phyloP scores from a whole-genome alignment of 2,113 vertebrate genomes.

The Lamprologus lemairii region DNA sequence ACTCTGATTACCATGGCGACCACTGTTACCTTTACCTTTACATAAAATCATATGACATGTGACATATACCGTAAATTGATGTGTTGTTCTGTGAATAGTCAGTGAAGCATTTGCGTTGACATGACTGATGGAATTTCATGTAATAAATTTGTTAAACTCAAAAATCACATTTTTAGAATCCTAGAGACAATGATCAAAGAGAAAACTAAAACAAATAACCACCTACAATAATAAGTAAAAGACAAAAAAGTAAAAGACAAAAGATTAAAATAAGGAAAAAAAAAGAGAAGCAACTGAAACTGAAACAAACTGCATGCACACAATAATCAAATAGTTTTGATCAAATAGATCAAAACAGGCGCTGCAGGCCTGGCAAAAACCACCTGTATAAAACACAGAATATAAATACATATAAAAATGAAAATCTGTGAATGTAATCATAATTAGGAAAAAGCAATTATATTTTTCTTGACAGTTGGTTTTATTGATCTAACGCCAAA shows the following conservation, averaged over 20 bases:
- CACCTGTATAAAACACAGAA: not conserved
- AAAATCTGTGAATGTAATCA: not conserved
- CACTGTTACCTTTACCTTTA: not conserved
- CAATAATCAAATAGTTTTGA: not conserved
- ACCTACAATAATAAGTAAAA: not conserved
- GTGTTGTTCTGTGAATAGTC: not conserved
- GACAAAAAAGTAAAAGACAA: not conserved
- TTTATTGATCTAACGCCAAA: not conserved
- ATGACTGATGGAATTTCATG: not conserved
- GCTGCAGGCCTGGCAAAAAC: not conserved
- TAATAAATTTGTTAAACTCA: not conserved
- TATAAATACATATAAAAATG: not conserved
- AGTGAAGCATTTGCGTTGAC: not conserved
- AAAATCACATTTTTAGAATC: not conserved
- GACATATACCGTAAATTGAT: not conserved
- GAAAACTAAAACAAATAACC: not conserved
- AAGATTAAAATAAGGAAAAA: accelerated
- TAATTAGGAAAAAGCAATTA: not conserved
- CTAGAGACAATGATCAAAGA: not conserved
- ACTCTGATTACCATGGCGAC: not conserved
- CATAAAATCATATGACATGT: not conserved
- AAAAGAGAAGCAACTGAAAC: not conserved
- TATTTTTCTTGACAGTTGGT: not conserved
- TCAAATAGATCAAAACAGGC: not conserved
- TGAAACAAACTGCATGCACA: not conserved